Conservation (phyloP, 2,797 vertebrate genomes). For the Onychomys arenicola region DNA sequence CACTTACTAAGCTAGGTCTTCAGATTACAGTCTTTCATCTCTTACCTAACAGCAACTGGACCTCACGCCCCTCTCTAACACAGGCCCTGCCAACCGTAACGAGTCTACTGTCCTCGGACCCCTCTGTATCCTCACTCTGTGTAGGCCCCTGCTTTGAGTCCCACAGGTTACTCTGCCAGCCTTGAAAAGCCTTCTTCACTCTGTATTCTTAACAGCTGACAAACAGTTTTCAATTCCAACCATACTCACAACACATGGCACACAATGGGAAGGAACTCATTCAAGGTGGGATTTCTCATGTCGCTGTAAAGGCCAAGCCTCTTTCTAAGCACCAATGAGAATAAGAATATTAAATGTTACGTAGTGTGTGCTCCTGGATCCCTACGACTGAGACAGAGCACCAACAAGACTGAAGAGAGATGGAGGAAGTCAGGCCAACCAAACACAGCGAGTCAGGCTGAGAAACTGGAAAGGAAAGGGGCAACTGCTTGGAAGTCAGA, state of each 20-base stretch:
- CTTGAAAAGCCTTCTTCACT: background rate
- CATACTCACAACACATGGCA: background rate
- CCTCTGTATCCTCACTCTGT: background rate
- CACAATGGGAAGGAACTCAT: background rate
- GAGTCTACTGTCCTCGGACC: background rate
- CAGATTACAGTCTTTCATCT: background rate
- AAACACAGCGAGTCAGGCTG: background rate
- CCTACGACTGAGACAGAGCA: background rate
- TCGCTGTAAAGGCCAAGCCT: background rate
- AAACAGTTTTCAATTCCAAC: conserved; percentile 22
- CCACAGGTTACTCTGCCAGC: background rate
- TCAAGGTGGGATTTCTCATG: background rate
- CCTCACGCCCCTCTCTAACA: background rate
- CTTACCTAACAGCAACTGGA: background rate
- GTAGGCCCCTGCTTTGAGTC: background rate
- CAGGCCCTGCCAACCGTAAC: background rate
- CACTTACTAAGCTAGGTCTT: background rate
- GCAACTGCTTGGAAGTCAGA: background rate
- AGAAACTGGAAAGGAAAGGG: background rate
- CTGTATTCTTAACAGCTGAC: background rate
- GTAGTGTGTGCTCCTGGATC: background rate
- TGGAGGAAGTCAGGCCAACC: conserved; percentile 23
- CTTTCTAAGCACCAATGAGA: background rate
- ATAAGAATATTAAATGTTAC: background rate
- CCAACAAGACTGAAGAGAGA: background rate